These are phyloP conservation scores for Tinamus major DNA, from an alignment of 2,797 vertebrate genomes.

Conservation along the genomic window DNA sequence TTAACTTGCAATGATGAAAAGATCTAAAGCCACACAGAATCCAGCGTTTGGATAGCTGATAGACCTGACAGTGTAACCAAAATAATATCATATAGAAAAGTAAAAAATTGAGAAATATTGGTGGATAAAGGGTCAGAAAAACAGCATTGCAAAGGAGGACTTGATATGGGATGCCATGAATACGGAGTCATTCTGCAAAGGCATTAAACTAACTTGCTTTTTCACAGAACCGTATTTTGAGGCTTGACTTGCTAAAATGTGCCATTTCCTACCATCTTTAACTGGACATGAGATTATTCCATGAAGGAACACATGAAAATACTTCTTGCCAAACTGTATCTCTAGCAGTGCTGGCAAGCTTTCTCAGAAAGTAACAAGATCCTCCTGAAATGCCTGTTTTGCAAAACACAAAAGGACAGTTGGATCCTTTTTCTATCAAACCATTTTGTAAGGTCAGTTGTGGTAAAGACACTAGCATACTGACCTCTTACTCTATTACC, in stretches of 20 bases:
- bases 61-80: background rate
- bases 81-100: background rate
- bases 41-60: rapidly evolving
- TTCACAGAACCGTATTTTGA: rapidly evolving
- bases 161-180: background rate
- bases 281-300: rapidly evolving
- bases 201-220: rapidly evolving
- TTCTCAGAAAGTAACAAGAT: background rate
- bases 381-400: background rate
- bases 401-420: background rate
- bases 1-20: too few species aligned
- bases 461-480: background rate
- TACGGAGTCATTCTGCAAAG: rapidly evolving
- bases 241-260: background rate
- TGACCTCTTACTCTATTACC: background rate
- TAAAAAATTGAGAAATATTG: background rate
- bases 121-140: background rate
- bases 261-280: background rate
- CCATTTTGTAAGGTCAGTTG: background rate
- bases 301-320: background rate
- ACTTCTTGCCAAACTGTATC: background rate
- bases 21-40: background rate
- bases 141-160: background rate
- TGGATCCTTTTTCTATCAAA: background rate
- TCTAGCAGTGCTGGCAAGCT: background rate